Conservation (phyloP, 2,113 vertebrate species). For the Megaceryle torquata region DNA sequence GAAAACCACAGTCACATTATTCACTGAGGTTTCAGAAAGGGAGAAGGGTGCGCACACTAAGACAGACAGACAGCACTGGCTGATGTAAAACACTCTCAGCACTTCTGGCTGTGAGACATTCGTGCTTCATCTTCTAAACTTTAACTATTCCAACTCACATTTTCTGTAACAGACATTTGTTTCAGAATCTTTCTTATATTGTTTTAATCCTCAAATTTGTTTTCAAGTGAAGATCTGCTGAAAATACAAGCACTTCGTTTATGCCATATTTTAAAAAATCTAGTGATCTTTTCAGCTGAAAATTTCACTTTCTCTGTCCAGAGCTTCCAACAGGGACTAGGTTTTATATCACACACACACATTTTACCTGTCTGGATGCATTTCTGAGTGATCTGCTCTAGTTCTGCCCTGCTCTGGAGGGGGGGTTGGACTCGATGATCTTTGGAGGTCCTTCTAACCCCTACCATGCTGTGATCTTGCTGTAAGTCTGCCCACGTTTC, state of each 20-base stretch:
- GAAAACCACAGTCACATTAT: not conserved
- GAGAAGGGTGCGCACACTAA: not conserved
- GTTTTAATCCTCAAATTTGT: not conserved
- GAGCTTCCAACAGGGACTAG: not conserved
- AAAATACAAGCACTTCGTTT: not conserved
- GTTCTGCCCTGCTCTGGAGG: too few relatives aligned
- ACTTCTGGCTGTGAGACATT: not conserved
- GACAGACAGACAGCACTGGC: not conserved
- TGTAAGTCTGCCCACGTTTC: not conserved
- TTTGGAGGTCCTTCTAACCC: too few relatives aligned
- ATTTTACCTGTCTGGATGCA: not conserved
- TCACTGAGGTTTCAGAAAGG: not conserved
- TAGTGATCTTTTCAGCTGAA: not conserved
- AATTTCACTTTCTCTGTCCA: not conserved
- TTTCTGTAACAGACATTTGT: not conserved
- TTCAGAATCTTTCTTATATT: not conserved
- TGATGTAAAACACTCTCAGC: not conserved
- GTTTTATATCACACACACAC: not conserved
- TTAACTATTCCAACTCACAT: not conserved
- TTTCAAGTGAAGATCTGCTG: not conserved
- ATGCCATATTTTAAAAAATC: not conserved
- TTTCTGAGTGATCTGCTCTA: too few relatives aligned
- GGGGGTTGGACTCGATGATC: too few relatives aligned
- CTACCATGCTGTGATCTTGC: not conserved
- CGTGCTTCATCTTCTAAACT: not conserved